These are phyloP conservation scores for Fratercula arctica DNA, from an alignment of 2,797 vertebrate species.

Conservation along the genomic window DNA sequence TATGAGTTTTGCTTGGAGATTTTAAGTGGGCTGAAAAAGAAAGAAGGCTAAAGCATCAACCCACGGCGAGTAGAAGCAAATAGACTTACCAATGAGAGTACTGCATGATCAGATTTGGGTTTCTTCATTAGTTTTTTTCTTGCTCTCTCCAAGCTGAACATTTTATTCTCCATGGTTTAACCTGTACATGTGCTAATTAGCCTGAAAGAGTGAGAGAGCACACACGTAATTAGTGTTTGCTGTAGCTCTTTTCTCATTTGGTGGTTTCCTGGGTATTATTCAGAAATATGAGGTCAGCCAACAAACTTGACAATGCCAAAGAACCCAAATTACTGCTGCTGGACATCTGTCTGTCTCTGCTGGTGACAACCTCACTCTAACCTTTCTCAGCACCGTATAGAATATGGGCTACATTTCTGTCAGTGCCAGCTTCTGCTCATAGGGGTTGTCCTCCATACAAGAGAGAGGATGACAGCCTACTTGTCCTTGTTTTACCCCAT, in stretches of 20 bases:
- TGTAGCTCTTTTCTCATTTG: background rate
- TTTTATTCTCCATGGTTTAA: conserved; percentile 14
- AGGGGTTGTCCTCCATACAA: background rate
- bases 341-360: background rate
- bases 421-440: background rate
- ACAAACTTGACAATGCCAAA: background rate
- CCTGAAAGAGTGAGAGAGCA: background rate
- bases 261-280: background rate
- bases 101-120: background rate
- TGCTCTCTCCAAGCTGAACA: background rate
- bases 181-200: conserved; percentile 5
- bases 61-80: background rate
- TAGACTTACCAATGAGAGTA: background rate
- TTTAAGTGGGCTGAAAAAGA: background rate
- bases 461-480: background rate
- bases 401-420: background rate
- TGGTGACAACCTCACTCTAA: background rate
- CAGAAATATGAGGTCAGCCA: background rate
- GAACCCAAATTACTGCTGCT: fast-evolving
- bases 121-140: background rate
- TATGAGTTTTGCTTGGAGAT: background rate
- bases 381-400: background rate
- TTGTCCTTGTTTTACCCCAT: background rate
- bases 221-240: conserved; percentile 43
- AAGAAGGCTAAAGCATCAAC: background rate